Percentiles rank a stretch among this genome's conserved stretches.
These are phyloP conservation scores for Drosophila takahashii DNA, from an alignment of 1,140 invertebrate genomes.

Conservation along the genomic window DNA sequence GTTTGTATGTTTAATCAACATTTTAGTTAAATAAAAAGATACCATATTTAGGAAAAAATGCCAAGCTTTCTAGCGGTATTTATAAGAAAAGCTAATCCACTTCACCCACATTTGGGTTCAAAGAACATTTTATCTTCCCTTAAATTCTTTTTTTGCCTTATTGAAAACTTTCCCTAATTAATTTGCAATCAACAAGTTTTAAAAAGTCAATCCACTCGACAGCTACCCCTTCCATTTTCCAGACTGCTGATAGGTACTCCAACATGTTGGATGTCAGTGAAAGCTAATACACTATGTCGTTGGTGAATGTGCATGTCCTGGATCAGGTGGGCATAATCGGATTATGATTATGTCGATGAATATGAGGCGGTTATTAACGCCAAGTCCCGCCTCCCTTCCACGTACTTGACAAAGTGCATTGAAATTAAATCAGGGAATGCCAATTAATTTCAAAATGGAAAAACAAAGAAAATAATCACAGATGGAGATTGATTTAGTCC, in stretches of 20 bases:
- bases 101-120: too few species aligned
- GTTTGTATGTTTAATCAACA: too few species aligned
- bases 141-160: neutral
- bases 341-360: constrained; percentile 67
- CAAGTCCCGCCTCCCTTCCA: constrained; percentile 4
- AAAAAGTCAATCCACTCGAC: constrained; percentile 8
- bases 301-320: constrained; percentile 10
- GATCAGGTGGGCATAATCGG: constrained; percentile 53
- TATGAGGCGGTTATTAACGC: constrained; percentile 46
- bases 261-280: constrained; percentile 1
- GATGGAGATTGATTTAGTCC: constrained; percentile 62
- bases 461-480: constrained; percentile 5
- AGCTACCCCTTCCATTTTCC: neutral
- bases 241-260: neutral
- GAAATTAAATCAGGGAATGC: constrained; percentile 43
- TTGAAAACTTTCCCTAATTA: constrained; percentile 53
- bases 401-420: constrained; percentile 42
- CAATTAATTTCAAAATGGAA: constrained; percentile 67
- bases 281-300: neutral
- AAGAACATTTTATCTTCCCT: too few species aligned
- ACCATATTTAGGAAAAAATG: too few species aligned
- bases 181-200: constrained; percentile 63
- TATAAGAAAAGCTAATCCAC: too few species aligned
- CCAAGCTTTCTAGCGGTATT: too few species aligned
- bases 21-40: too few species aligned